Conservation (phyloP, 2,113 vertebrate genomes). For the Marcusenius ussheri region DNA sequence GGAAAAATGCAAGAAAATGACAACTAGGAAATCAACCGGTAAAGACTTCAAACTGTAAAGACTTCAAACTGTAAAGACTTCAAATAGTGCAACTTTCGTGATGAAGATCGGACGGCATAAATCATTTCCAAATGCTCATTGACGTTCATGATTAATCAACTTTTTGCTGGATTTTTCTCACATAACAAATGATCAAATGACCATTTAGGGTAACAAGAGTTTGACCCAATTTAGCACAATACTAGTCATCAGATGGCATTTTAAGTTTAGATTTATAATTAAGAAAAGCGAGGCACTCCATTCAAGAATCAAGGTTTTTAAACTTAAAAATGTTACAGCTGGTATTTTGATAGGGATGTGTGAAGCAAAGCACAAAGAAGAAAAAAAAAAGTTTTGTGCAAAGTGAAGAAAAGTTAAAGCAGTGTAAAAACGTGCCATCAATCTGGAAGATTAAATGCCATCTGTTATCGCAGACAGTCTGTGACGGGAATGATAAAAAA, state of each 20-base stretch:
- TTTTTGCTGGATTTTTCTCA: neutral
- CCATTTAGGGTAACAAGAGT: neutral
- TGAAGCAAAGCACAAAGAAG: neutral
- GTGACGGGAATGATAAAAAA: neutral
- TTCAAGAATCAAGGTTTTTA: neutral
- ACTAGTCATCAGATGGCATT: neutral
- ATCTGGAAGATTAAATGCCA: slow-evolving; percentile 19
- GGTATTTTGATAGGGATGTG: neutral
- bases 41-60: neutral
- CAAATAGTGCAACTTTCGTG: neutral
- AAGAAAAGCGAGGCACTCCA: neutral
- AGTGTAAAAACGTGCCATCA: slow-evolving; percentile 4
- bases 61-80: neutral
- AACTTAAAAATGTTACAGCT: neutral
- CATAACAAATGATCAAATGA: neutral
- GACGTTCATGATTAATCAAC: neutral
- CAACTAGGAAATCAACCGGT: neutral
- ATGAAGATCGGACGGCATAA: neutral
- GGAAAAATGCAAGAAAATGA: neutral
- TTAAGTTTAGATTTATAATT: neutral
- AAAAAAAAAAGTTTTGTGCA: neutral
- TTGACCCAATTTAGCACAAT: neutral
- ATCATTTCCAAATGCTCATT: neutral
- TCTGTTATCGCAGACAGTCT: slow-evolving; percentile 7
- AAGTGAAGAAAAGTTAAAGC: neutral